These are phyloP conservation scores for Prunella strophiata DNA, from an alignment of 2,797 vertebrate genomes.

Conservation along the genomic window DNA sequence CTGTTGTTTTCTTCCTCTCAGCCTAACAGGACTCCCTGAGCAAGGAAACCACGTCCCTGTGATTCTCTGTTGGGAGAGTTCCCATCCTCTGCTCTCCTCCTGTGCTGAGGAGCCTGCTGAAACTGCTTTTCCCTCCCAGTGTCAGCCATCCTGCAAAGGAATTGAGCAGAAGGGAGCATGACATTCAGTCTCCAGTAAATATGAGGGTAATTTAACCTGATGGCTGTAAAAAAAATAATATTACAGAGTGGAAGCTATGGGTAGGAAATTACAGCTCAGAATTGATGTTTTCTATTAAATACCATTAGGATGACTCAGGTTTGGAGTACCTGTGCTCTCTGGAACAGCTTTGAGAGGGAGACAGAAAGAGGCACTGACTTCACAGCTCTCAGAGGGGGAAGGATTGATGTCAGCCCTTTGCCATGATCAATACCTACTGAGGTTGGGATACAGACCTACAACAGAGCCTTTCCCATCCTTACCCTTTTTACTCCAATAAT, in stretches of 20 bases:
- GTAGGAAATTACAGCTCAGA: neutral
- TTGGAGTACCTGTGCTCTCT: neutral
- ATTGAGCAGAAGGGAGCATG: neutral
- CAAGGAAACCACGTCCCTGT: neutral
- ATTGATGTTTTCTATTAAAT: neutral
- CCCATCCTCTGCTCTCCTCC: neutral
- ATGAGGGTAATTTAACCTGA: neutral
- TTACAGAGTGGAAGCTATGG: neutral
- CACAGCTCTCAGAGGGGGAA: neutral
- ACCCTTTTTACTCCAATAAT: neutral
- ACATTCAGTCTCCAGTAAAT: neutral
- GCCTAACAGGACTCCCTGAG: neutral
- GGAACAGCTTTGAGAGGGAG: neutral
- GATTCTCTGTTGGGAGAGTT: neutral
- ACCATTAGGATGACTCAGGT: neutral
- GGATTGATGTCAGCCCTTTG: neutral
- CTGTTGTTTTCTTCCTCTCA: slow-evolving; percentile 45
- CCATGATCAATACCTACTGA: neutral
- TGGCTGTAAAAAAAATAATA: neutral
- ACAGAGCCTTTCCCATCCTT: neutral
- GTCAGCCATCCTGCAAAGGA: neutral
- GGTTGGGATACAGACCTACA: neutral
- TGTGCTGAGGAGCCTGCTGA: neutral
- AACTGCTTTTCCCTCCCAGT: neutral
- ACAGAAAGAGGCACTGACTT: neutral